phyloP scores from a whole-genome alignment of 2,888 invertebrate genomes.

The Temnothorax unifasciatus region DNA sequence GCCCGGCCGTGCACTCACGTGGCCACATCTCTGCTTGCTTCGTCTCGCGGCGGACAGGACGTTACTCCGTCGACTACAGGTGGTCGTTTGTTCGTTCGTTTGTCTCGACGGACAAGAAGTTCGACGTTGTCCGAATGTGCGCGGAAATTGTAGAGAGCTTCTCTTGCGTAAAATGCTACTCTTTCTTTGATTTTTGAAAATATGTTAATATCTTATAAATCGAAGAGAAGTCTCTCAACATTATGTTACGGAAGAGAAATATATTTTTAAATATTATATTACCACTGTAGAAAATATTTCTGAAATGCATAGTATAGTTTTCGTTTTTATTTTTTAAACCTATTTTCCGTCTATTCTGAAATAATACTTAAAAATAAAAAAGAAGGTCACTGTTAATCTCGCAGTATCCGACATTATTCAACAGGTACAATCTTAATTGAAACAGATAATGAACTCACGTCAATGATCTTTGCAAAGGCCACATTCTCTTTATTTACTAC shows the following conservation, averaged over 20 bases:
- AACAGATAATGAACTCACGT: not conserved
- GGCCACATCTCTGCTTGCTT: slow-evolving; percentile 34
- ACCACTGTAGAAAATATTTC: not conserved
- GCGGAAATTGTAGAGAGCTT: not conserved
- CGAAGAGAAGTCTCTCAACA: not conserved
- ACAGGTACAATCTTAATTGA: not conserved
- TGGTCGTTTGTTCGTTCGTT: slow-evolving; percentile 31
- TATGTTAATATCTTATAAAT: not conserved
- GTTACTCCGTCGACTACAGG: slow-evolving; percentile 32
- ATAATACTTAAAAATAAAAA: not conserved
- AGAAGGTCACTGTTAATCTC: not conserved
- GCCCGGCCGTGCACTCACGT: slow-evolving; percentile 8
- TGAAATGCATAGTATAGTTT: not conserved
- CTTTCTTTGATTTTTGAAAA: not conserved
- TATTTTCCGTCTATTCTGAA: not conserved
- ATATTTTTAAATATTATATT: not conserved
- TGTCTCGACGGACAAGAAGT: slow-evolving; percentile 9
- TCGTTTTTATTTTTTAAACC: not conserved
- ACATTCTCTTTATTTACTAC: not conserved
- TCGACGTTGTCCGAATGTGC: not conserved
- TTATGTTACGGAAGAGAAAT: not conserved
- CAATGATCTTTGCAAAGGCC: not conserved
- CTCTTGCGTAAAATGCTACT: not conserved
- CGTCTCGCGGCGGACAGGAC: slow-evolving; percentile 26
- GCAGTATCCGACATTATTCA: not conserved